Base-by-base conservation (phyloP, 2,888 invertebrate species). In the Maniola hyperantus region DNA sequence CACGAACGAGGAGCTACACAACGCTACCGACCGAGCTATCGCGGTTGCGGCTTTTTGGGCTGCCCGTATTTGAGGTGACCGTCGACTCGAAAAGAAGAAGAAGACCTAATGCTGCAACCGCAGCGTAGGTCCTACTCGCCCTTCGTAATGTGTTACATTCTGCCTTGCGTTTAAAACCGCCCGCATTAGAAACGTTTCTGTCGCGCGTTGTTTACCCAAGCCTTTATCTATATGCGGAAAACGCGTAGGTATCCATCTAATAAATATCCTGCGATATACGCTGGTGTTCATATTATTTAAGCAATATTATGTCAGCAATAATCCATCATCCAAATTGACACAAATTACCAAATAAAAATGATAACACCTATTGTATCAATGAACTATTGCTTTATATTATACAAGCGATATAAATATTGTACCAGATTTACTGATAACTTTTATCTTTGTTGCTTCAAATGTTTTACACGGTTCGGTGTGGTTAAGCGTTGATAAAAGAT, bases 391-490 rank as follows among this genome's bases (percentile, higher is more conserved):
- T 67, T 61, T 65, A 67, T 78, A 68, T 70, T 78, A 75, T 77
- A 77, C 79, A 79, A 80, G 80, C 80, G 81, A 78, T 77, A 76
- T 72, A 69, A 76, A 81, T 76, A 81, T 83, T 80, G 72, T 65
- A 77, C 78, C 81, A 83, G 89, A 91, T 90, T 88, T 83, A 72
- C 79, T 83, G 89, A 89, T 89, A 87, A 78, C 50, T 75, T 81
- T 84, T 88, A 88, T 89, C 84, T 80, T 48, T 10, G 48, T 18
- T 48, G 42, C 42, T 11, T 13, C 73, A 76, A 79, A 77, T 83
- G 82, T 80, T 80, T 82, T 79, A 80, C 77, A 84, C 83, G 86
- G 75, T 71, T 82, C 74, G 77, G 78, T 76, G 75, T 79, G 88
- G 87, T 89, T 85, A 84, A 75, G 73, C 73, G 63, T 64, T 75